Base-by-base conservation (phyloP, 2,113 vertebrate species). In the Nipponia nippon region DNA sequence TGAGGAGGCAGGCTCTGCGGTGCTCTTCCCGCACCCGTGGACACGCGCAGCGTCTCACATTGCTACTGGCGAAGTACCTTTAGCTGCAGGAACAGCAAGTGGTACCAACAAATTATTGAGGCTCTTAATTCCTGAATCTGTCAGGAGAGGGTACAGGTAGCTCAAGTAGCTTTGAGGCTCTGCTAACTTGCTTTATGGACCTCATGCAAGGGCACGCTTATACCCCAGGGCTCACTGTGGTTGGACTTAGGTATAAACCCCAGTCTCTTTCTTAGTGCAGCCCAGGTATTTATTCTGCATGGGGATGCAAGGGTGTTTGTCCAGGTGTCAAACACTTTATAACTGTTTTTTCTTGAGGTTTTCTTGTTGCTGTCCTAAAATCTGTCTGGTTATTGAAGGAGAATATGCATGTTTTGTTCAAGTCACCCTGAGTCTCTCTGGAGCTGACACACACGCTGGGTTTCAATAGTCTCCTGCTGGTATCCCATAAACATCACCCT, bases 1-100 rank as follows among this genome's bases (percentile, higher is more conserved):
- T 40, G 40, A 12, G 40, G 40, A 40, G 40, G 40, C 40, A 40
- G 40, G 27, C 22, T 66, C 55, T 65, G 76, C 1, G 1, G 30
- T 1, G 13, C 32, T 20, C 10, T 13, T 58, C 27, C 72, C 7
- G 10, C 23, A 8, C 49, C 40, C 1, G 2, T 18, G 30, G 17
- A 8, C 61, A 11, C 1, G 4, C 1, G 5, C 3, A n/a, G 49
- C 2, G 0, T 47, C 73, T 53, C 2, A 0, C 6, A 0, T 23
- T 55, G 40, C 52, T 27, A 1, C 23, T 23, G 66, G 42, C 34
- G n/a, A 34, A 18, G 42, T 9, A 30, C 25, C 36, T 63, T 22
- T 25, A 70, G 46, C 36, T 47, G 84, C 62, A 66, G 66, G 25
- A 83, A 21, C 27, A 38, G 63, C 58, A 34, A 62, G 34, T 2